Evolutionary conservation across 1,140 invertebrate species (phyloP).

Genomic region (Hyles vespertilio): DNA sequence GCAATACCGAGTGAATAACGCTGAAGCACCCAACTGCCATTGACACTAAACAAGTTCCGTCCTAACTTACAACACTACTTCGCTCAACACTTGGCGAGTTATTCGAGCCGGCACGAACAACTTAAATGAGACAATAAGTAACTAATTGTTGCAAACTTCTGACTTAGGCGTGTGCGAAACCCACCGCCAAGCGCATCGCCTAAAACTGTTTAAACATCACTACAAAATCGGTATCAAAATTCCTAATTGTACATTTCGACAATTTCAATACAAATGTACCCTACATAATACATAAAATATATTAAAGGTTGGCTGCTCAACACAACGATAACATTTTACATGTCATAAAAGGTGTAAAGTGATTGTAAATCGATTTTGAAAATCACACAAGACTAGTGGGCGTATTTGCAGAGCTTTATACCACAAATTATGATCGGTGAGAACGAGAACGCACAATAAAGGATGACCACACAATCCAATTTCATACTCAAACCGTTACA

Average conservation of each 20-base stretch:
- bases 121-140: slow-evolving; percentile 37
- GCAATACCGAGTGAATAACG: slow-evolving; percentile 20
- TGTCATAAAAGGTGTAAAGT: too few species aligned
- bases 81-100: slow-evolving; percentile 23
- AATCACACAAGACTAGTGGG: too few species aligned
- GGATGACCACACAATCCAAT: slow-evolving; percentile 17
- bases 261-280: too few species aligned
- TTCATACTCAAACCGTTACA: slow-evolving; percentile 5
- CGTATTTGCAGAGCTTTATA: too few species aligned
- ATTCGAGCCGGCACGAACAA: slow-evolving; percentile 28
- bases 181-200: too few species aligned
- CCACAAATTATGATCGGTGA: slow-evolving; percentile 7
- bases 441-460: slow-evolving; percentile 17
- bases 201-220: too few species aligned
- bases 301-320: too few species aligned
- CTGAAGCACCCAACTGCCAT: slow-evolving; percentile 28
- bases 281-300: too few species aligned
- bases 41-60: slow-evolving; percentile 35
- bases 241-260: too few species aligned
- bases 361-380: too few species aligned
- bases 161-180: slow-evolving; percentile 3
- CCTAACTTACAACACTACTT: slow-evolving; percentile 24
- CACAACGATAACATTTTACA: too few species aligned
- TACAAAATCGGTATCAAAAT: too few species aligned
- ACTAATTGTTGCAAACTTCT: slow-evolving; percentile 28